These are phyloP conservation scores for Anarhynchus alexandrinus DNA, from an alignment of 2,113 vertebrate genomes.

Conservation along the genomic window DNA sequence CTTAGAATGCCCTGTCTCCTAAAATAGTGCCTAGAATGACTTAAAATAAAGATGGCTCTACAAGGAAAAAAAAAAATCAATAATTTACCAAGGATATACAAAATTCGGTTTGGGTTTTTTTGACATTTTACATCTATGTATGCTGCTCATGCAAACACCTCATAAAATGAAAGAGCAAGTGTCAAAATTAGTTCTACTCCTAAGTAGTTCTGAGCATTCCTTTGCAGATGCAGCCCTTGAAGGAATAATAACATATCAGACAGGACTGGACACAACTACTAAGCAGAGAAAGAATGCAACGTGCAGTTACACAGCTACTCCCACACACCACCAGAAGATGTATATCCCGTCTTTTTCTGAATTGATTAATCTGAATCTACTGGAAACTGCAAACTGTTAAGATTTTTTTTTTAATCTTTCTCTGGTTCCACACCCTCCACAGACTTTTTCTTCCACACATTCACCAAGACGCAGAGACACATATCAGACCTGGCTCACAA, in stretches of 20 bases:
- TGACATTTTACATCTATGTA: not conserved
- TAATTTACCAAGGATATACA: not conserved
- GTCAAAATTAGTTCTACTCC: not conserved
- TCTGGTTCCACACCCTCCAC: accelerated
- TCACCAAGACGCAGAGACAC: not conserved
- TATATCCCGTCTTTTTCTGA: not conserved
- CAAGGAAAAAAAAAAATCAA: not conserved
- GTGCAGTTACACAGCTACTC: not conserved
- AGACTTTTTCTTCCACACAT: not conserved
- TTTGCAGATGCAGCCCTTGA: not conserved
- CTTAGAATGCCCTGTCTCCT: not conserved
- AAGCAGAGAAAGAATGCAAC: not conserved
- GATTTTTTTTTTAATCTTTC: not conserved
- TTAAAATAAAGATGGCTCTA: not conserved
- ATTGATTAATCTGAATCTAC: not conserved
- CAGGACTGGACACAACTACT: not conserved
- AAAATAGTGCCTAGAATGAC: not conserved
- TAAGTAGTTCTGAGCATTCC: not conserved
- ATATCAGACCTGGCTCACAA: not conserved
- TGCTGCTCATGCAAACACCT: not conserved
- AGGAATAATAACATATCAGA: not conserved
- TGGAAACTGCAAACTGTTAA: not conserved
- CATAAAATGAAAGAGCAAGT: not conserved
- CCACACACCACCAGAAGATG: accelerated
- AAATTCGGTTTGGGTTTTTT: not conserved